A percentile compares a stretch with the other conserved stretches of the same genome.
Conservation (phyloP, 1,140 invertebrate species). For the Delia radicum region DNA sequence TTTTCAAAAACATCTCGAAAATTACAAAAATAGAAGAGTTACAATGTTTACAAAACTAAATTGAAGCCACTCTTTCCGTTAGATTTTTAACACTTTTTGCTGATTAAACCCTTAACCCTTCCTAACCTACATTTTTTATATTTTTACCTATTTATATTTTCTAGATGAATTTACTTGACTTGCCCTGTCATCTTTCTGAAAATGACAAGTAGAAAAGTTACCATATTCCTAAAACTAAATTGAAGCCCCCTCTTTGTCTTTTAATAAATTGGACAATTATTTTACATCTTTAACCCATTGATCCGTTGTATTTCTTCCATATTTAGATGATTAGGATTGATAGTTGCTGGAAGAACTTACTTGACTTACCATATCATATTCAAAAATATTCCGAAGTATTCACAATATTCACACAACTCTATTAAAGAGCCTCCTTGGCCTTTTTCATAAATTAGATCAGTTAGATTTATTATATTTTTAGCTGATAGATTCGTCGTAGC, state of each 20-base stretch:
- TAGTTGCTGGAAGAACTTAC: not conserved
- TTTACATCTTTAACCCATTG: slow-evolving; percentile 39
- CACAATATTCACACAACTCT: too few relatives aligned
- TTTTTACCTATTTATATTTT: not conserved
- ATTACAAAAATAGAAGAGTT: slow-evolving; percentile 8
- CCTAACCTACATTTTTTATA: too few relatives aligned
- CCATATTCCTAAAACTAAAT: not conserved
- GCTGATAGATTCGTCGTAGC: too few relatives aligned
- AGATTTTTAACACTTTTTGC: slow-evolving; percentile 22
- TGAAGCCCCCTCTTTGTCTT: not conserved
- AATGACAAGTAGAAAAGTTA: slow-evolving; percentile 36
- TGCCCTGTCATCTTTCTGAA: not conserved
- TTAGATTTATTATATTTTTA: too few relatives aligned
- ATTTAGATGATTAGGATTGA: slow-evolving; percentile 45
- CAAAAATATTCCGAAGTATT: too few relatives aligned
- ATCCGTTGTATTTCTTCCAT: slow-evolving; percentile 35
- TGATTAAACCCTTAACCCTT: too few relatives aligned
- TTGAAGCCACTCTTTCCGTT: slow-evolving; percentile 28
- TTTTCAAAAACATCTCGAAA: not conserved
- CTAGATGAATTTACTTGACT: slow-evolving; percentile 6
- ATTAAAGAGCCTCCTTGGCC: too few relatives aligned
- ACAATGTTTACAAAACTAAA: not conserved
- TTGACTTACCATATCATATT: too few relatives aligned
- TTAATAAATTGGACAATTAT: not conserved
- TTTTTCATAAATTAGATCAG: too few relatives aligned